phyloP scores from a whole-genome alignment of 2,113 vertebrate species.

The Leucopsar rothschildi region DNA sequence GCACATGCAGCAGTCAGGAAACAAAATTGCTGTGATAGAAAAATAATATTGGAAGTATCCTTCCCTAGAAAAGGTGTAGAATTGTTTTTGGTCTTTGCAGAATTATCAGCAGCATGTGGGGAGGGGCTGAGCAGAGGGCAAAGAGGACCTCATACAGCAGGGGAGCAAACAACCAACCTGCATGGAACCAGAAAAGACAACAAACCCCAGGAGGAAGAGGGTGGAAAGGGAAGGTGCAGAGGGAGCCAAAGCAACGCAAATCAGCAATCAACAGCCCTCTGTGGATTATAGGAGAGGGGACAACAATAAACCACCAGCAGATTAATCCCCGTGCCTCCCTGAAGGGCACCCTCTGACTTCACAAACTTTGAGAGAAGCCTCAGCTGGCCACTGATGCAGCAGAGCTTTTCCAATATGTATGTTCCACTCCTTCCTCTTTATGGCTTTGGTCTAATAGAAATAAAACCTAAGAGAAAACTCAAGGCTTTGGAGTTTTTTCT shows the following conservation, averaged over 20 bases:
- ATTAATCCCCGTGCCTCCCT: neutral
- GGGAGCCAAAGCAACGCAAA: neutral
- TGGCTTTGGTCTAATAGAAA: neutral
- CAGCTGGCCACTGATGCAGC: neutral
- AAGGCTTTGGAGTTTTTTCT: neutral
- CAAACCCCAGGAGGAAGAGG: neutral
- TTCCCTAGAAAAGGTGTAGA: neutral
- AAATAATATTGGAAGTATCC: neutral
- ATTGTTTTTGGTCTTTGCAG: neutral
- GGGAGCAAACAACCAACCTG: neutral
- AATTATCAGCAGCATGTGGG: rapidly evolving
- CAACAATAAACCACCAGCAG: neutral
- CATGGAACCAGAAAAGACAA: neutral
- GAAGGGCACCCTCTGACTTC: neutral
- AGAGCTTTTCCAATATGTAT: neutral
- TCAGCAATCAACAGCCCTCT: neutral
- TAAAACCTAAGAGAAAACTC: neutral
- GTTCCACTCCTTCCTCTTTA: neutral
- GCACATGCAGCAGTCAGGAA: neutral
- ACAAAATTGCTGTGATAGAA: neutral
- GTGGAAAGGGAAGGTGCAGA: neutral
- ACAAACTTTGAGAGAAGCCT: neutral
- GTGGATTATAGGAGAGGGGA: neutral
- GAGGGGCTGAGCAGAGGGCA: neutral
- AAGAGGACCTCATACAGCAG: neutral